phyloP scores from a whole-genome alignment of 2,888 invertebrate species.

The Nowickia ferox region DNA sequence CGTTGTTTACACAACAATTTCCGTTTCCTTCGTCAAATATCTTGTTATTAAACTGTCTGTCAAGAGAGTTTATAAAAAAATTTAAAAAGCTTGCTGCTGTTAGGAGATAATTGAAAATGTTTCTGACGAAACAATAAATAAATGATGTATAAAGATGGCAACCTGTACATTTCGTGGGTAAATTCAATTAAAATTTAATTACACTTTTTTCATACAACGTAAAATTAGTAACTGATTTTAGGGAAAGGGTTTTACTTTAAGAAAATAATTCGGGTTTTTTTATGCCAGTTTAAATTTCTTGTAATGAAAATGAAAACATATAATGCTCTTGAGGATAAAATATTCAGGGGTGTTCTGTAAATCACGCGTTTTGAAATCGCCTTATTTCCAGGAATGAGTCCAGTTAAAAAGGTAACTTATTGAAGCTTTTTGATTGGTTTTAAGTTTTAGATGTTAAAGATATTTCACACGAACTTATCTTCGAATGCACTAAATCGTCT shows the following conservation, averaged over 20 bases:
- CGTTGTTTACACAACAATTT: constrained; percentile 8
- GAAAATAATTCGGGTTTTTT: background rate
- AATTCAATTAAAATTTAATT: constrained; percentile 25
- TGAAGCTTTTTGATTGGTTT: no score
- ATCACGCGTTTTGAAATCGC: no score
- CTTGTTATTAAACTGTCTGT: background rate
- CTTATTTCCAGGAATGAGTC: no score
- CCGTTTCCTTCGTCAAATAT: constrained; percentile 16
- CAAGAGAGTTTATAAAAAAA: constrained; percentile 15
- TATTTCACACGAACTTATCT: no score
- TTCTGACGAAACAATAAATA: constrained; percentile 1
- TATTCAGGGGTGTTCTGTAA: no score
- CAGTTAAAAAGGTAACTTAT: no score
- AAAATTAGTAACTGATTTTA: background rate
- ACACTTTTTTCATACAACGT: background rate
- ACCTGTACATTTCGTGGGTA: background rate
- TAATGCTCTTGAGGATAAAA: no score
- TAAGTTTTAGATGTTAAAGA: no score
- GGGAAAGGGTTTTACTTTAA: background rate
- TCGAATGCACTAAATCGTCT: no score
- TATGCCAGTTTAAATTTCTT: no score
- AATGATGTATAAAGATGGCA: background rate
- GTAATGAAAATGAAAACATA: no score
- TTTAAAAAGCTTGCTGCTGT: constrained; percentile 12
- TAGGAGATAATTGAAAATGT: background rate